Evolutionary conservation across 1,140 invertebrate species (phyloP), one percentile per base, ranked within the genome.

Genomic region (Lethrus apterus): DNA sequence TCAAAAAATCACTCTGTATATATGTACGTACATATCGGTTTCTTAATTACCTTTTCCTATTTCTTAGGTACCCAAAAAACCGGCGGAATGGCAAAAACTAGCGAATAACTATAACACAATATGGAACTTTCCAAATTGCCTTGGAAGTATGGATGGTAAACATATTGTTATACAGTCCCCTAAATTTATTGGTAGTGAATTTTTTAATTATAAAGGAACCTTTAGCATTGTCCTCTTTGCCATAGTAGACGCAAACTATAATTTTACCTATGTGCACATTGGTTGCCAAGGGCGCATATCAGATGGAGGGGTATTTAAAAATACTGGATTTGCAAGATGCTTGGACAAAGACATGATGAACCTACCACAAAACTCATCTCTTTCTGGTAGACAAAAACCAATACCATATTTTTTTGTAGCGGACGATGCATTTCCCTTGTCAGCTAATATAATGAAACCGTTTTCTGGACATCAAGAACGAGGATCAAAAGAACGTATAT

Each of bases 161-260:
- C 55, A 59, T 48, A 29, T 54, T 33, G 9, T 3, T 9, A 18
- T 73, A 20, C 44, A 63, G 54, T 47, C 40, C 2, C 70, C 72
- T 30, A 4, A 29, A 14, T 51, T 64, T 13, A 42, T 19, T 14
- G 18, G 20, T 18, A 42, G 20, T 42, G 20, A 23, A 18, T 42
- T 24, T 29, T 42, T 13, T 29, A 42, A 42, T 24, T 42, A 42
- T 29, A 42, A 42, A 15, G 38, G 38, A 24, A 24, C 14, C 7
- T 42, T 42, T 42, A 42, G 38, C 13, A 42, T 42, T 24, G 24
- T 42, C 4, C 19, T 38, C 4, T 29, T 42, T 42, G 38, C 38
- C 4, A 15, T 42, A 23, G 38, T 42, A 14, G 38, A 42, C 14
- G 38, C 38, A 10, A 42, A 42, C 24, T 29, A 24, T 13, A 29